Conservation (phyloP, 2,113 vertebrate species). For the Eonycteris spelaea region DNA sequence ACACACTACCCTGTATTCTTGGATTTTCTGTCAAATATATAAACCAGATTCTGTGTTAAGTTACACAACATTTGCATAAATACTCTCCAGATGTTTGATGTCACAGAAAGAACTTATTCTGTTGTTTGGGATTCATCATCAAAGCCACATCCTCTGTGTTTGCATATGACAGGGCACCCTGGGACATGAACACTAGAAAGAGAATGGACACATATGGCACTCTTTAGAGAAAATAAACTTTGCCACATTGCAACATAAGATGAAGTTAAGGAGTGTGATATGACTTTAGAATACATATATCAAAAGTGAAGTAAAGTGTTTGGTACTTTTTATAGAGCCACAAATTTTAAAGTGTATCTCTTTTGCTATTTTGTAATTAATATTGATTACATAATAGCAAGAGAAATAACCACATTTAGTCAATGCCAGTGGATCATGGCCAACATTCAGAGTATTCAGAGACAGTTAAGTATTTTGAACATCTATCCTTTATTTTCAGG, state of each 20-base stretch:
- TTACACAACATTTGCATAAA: slow-evolving; percentile 32
- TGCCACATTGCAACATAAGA: slow-evolving; percentile 19
- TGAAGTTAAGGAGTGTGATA: neutral
- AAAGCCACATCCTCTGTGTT: slow-evolving; percentile 7
- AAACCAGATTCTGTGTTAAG: slow-evolving; percentile 52
- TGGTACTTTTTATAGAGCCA: neutral
- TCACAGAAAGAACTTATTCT: slow-evolving; percentile 40
- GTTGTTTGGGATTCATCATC: slow-evolving; percentile 33
- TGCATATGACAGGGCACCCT: neutral
- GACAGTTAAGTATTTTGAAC: neutral
- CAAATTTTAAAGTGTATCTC: neutral
- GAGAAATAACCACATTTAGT: neutral
- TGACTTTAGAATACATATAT: slow-evolving; percentile 34
- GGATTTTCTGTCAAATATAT: slow-evolving; percentile 35
- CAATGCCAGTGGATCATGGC: neutral
- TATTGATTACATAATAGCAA: neutral
- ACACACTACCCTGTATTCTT: slow-evolving; percentile 22
- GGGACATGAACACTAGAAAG: neutral
- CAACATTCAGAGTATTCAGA: neutral
- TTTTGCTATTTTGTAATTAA: slow-evolving; percentile 20
- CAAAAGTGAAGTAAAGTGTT: neutral
- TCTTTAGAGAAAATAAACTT: slow-evolving; percentile 44
- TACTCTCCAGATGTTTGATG: slow-evolving; percentile 60
- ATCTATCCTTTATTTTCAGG: neutral
- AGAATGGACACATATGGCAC: slow-evolving; percentile 7